Conservation (phyloP, 2,888 invertebrate genomes). For the Eueremaeus valkanovi region DNA sequence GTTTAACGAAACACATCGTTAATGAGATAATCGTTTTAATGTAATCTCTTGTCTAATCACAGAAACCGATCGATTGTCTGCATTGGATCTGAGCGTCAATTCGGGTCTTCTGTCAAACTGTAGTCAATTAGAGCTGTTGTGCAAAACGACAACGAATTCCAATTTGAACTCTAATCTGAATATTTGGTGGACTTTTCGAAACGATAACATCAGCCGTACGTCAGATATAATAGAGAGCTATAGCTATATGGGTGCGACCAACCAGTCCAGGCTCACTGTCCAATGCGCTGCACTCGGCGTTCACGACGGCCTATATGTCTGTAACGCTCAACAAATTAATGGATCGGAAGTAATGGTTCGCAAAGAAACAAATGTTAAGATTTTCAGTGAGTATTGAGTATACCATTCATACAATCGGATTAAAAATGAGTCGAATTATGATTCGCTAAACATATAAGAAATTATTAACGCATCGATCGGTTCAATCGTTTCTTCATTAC, state of each 20-base stretch:
- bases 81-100: slow-evolving; percentile 43
- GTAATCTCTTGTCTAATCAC: too few relatives aligned
- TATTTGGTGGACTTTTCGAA: slow-evolving; percentile 48
- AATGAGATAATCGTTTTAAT: too few relatives aligned
- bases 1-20: too few relatives aligned
- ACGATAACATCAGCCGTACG: slow-evolving; percentile 43
- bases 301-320: slow-evolving; percentile 46
- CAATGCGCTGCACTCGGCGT: slow-evolving; percentile 44
- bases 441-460: too few relatives aligned
- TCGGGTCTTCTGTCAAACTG: slow-evolving; percentile 46
- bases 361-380: slow-evolving; percentile 45
- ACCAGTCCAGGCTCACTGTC: slow-evolving; percentile 44
- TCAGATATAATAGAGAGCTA: slow-evolving; percentile 22
- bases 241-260: slow-evolving; percentile 42
- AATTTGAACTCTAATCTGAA: neutral
- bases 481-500: too few relatives aligned
- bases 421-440: too few relatives aligned
- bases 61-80: neutral
- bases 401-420: too few relatives aligned
- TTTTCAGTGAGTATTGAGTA: slow-evolving; percentile 43
- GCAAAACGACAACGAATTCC: slow-evolving; percentile 38
- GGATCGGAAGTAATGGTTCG: slow-evolving; percentile 44
- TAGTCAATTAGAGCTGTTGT: slow-evolving; percentile 45
- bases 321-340: slow-evolving; percentile 45
- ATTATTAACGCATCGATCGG: too few relatives aligned